These are phyloP conservation scores for Pangasius macronema DNA, from an alignment of 2,797 vertebrate species.

Conservation along the genomic window DNA sequence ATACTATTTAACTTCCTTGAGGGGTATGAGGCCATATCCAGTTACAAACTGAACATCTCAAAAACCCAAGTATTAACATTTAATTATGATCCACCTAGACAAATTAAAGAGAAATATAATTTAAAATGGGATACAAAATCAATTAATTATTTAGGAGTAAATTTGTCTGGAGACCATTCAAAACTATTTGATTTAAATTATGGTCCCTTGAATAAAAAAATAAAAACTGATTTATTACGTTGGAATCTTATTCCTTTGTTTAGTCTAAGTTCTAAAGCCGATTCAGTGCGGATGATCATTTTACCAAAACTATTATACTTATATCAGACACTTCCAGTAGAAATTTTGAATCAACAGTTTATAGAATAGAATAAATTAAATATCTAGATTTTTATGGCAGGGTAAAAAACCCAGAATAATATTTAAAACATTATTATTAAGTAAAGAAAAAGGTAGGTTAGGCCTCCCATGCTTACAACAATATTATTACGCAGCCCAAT, in stretches of 20 bases:
- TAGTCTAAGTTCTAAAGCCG: background rate
- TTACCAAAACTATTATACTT: background rate
- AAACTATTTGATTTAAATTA: no score
- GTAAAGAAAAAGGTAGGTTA: background rate
- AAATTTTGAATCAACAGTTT: background rate
- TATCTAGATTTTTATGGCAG: constrained; percentile 32
- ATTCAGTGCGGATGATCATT: background rate
- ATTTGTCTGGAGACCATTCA: no score
- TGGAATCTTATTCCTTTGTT: background rate
- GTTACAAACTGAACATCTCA: no score
- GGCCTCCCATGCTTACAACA: background rate
- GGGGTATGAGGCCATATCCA: no score
- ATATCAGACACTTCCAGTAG: background rate
- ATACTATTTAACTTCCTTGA: no score
- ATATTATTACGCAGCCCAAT: background rate
- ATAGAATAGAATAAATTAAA: background rate
- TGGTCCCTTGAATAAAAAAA: background rate
- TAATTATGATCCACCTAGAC: no score
- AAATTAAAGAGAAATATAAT: no score
- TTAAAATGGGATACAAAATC: no score
- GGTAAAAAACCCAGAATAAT: constrained; percentile 26
- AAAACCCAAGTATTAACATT: no score
- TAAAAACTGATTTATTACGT: background rate
- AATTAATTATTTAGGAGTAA: no score
- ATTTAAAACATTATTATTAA: constrained; percentile 21